Evolutionary conservation across 2,797 vertebrate species (phyloP).

Genomic region (Cyclura pinguis): DNA sequence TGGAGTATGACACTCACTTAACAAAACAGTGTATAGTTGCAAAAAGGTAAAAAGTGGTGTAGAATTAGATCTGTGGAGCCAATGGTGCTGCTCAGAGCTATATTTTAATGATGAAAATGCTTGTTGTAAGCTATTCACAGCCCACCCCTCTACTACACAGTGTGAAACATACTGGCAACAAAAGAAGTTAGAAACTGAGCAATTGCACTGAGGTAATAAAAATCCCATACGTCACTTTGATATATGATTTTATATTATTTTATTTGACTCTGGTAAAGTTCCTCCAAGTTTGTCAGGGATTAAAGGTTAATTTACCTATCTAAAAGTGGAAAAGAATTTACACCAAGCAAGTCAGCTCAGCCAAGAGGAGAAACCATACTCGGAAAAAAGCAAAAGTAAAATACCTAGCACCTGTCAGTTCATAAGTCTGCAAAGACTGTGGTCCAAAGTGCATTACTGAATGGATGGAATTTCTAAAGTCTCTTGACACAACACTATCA

Average conservation of each 20-base stretch:
- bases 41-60: background rate
- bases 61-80: background rate
- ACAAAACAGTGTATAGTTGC: slow-evolving; percentile 15
- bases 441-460: background rate
- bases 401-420: background rate
- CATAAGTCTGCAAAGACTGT: background rate
- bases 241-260: background rate
- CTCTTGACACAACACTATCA: background rate
- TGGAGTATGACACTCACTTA: background rate
- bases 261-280: background rate
- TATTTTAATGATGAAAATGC: background rate
- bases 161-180: background rate
- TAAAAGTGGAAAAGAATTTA: background rate
- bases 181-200: background rate
- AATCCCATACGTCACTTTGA: background rate
- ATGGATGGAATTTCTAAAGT: background rate
- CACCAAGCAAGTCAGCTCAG: background rate
- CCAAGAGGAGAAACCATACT: background rate
- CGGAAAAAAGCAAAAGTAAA: background rate
- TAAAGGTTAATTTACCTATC: background rate
- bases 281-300: background rate
- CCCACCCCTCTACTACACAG: background rate
- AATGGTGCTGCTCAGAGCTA: background rate
- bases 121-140: background rate
- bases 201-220: background rate